phyloP scores from a whole-genome alignment of 2,113 vertebrate species.

The Sorex araneus region DNA sequence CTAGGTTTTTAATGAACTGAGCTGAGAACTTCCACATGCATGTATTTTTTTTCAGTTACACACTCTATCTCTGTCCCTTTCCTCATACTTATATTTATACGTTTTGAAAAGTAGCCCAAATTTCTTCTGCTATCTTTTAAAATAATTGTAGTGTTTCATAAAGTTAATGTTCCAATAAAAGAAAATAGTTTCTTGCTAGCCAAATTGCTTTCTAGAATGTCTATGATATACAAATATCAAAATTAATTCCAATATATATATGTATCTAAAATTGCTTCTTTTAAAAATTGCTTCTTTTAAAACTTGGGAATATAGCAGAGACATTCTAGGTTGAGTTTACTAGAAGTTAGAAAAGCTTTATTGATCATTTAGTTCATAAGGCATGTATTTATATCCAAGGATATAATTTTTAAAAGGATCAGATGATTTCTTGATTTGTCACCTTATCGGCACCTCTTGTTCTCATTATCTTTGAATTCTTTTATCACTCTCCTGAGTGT shows the following conservation, averaged over 20 bases:
- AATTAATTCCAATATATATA: constrained; percentile 28
- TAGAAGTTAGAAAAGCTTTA: constrained; percentile 14
- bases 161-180: constrained; percentile 38
- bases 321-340: neutral
- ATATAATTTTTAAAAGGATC: neutral
- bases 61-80: neutral
- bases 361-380: constrained; percentile 31
- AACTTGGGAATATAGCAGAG: neutral
- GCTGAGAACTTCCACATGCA: neutral
- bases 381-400: neutral
- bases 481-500: neutral
- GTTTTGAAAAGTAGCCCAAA: neutral
- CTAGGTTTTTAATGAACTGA: neutral
- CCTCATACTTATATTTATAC: constrained; percentile 26
- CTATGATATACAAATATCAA: constrained; percentile 11
- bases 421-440: neutral
- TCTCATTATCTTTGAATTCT: neutral
- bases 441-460: neutral
- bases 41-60: neutral
- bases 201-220: neutral
- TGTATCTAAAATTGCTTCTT: constrained; percentile 48
- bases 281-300: constrained; percentile 31
- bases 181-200: constrained; percentile 30
- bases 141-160: neutral
- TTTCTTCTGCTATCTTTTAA: neutral